Evolutionary conservation across 2,888 invertebrate genomes (phyloP).

Genomic region (Parapristionchus giblindavisi): DNA sequence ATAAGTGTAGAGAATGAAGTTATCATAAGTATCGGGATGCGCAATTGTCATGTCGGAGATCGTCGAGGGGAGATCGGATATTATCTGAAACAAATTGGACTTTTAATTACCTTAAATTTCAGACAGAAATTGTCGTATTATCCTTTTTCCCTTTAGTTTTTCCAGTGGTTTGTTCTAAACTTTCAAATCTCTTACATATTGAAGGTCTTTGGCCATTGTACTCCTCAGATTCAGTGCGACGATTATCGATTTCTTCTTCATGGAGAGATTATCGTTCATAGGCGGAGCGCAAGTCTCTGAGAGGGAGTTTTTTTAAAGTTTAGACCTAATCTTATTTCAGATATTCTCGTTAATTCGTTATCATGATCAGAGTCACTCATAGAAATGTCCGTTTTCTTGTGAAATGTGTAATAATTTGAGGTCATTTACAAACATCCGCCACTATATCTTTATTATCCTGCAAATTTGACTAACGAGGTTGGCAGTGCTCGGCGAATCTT

Average conservation of each 20-base stretch:
- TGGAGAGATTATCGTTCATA: conserved; percentile 12
- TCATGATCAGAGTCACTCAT: background rate
- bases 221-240: conserved; percentile 11
- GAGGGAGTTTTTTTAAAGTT: background rate
- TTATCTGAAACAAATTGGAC: background rate
- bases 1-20: conserved; percentile 29
- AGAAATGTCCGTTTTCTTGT: background rate
- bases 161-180: background rate
- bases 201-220: conserved; percentile 32
- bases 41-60: background rate
- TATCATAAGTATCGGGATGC: conserved; percentile 7
- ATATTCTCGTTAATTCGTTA: background rate
- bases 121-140: background rate
- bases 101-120: background rate
- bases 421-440: background rate
- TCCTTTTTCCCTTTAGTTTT: background rate
- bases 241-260: conserved; percentile 25
- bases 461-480: conserved; percentile 16
- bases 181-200: conserved; percentile 4
- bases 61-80: conserved; percentile 18
- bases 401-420: background rate
- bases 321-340: background rate
- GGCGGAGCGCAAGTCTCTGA: conserved; percentile 26
- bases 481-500: conserved; percentile 30
- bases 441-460: background rate